Evolutionary conservation across 2,888 invertebrate species (phyloP).

Genomic region (Arrhopalites spinosus): DNA sequence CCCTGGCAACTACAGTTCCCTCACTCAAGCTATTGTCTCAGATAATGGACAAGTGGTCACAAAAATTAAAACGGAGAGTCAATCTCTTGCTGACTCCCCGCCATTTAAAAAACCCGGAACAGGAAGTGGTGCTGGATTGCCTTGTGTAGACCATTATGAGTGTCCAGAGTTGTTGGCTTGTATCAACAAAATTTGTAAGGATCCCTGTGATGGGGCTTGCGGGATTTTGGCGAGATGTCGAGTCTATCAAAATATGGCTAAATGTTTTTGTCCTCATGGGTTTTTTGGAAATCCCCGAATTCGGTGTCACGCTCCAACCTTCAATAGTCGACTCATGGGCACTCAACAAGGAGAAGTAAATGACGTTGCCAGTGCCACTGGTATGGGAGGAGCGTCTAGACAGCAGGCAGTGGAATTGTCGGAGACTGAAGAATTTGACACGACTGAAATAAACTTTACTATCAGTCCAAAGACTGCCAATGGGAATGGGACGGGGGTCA

Average conservation of each 20-base stretch:
- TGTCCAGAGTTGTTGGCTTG: conserved; percentile 26
- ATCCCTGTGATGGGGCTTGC: conserved; percentile 26
- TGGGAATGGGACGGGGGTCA: neutral
- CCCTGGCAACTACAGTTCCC: conserved; percentile 16
- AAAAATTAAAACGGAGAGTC: neutral
- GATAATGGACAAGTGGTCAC: neutral
- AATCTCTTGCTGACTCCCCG: conserved; percentile 8
- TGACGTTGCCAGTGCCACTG: no score
- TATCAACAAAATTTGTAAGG: conserved; percentile 2
- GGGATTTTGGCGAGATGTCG: conserved; percentile 28
- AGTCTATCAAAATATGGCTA: conserved; percentile 24
- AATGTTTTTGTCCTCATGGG: conserved; percentile 32
- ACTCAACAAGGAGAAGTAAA: no score
- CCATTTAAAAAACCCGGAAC: neutral
- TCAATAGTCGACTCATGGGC: conserved; percentile 21
- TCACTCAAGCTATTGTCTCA: conserved; percentile 5
- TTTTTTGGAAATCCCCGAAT: conserved; percentile 25
- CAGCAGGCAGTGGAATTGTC: neutral
- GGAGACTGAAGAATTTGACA: neutral
- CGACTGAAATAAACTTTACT: neutral
- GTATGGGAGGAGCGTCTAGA: neutral
- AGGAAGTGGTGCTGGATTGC: no score
- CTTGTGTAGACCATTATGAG: conserved; percentile 6
- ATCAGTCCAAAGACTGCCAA: no score
- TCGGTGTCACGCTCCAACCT: conserved; percentile 13